These are phyloP conservation scores for Paracanthobrama guichenoti DNA, from an alignment of 2,113 vertebrate genomes.

Conservation along the genomic window DNA sequence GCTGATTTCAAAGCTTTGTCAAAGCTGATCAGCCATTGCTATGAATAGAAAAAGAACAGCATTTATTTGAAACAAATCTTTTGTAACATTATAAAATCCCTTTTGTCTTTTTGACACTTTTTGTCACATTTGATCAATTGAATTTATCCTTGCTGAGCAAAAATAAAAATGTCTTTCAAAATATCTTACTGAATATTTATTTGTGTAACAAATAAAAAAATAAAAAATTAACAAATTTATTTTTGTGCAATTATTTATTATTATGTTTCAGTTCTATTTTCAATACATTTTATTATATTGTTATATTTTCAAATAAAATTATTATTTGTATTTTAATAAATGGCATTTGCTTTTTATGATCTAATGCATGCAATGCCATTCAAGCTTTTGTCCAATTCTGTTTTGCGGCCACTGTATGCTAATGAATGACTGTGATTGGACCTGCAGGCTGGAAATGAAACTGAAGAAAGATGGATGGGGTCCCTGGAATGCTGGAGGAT, in stretches of 20 bases:
- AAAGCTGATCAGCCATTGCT: not conserved
- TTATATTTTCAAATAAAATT: not conserved
- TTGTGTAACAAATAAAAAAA: too few species aligned
- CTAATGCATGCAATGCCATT: not conserved
- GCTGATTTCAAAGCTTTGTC: not conserved
- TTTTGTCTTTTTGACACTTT: not conserved
- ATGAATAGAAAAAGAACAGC: not conserved
- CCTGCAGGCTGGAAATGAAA: conserved; percentile 89
- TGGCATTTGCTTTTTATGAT: not conserved
- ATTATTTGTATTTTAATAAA: not conserved
- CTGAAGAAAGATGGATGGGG: conserved; percentile 98
- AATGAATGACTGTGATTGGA: conserved; percentile 3
- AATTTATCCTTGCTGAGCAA: not conserved
- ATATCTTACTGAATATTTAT: not conserved
- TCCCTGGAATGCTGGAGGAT: conserved; percentile 87
- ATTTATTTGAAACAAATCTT: not conserved
- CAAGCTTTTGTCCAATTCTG: not conserved
- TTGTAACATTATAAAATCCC: not conserved
- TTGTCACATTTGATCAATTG: not conserved
- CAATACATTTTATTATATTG: not conserved
- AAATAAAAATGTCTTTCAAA: too few species aligned
- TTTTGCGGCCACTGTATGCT: too few species aligned
- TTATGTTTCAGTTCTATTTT: not conserved
- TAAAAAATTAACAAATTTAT: too few species aligned
- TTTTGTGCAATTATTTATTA: too few species aligned